Evolutionary conservation across 2,888 invertebrate species (phyloP).

Genomic region (Macrosiphum euphorbiae): DNA sequence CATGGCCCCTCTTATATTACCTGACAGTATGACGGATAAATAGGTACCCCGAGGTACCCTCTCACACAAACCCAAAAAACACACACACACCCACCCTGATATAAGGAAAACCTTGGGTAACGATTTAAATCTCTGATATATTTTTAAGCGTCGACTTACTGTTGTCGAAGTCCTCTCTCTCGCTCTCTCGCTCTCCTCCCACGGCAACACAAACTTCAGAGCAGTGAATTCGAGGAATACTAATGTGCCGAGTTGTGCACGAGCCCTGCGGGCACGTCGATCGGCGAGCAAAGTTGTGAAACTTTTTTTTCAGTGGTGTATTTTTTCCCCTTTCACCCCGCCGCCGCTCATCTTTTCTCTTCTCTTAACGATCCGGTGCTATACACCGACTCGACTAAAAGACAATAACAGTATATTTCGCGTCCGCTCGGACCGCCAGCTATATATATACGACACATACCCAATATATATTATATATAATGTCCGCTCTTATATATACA

Average conservation of each 20-base stretch:
- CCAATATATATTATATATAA: not conserved
- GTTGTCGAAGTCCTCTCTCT: not conserved
- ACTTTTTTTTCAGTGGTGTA: not conserved
- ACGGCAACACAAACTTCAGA: not conserved
- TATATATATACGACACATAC: not conserved
- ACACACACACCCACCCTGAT: not conserved
- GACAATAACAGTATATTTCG: constrained; percentile 55
- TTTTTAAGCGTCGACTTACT: constrained; percentile 11
- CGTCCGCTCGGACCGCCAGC: constrained; percentile 31
- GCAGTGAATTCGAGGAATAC: constrained; percentile 29
- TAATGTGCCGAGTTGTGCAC: constrained; percentile 30
- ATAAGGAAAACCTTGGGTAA: not conserved
- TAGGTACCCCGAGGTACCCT: not conserved
- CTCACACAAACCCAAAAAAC: not conserved
- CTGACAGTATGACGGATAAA: not conserved
- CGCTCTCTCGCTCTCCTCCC: not conserved
- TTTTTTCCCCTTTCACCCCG: constrained; percentile 16
- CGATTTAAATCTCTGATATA: constrained; percentile 32
- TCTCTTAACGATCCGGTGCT: constrained; percentile 48
- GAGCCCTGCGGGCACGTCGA: constrained; percentile 33
- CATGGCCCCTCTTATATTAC: not conserved
- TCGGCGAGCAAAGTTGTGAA: constrained; percentile 42
- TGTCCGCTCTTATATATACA: not conserved
- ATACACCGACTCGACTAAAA: constrained; percentile 43
- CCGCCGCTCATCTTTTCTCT: not conserved